These are phyloP conservation scores for Lates japonicus DNA, from an alignment of 2,797 vertebrate genomes.

Conservation along the genomic window DNA sequence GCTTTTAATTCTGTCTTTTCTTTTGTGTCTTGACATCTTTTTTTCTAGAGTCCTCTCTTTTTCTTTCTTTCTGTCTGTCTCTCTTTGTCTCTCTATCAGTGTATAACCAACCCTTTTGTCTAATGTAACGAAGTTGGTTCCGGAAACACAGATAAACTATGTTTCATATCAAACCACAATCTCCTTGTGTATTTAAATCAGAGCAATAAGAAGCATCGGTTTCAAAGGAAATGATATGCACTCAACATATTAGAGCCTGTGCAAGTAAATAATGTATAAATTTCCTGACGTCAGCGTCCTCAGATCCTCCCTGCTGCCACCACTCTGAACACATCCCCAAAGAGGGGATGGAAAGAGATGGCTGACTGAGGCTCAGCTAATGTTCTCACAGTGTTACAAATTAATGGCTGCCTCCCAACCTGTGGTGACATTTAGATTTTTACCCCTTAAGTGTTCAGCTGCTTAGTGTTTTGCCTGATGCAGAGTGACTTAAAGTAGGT, in stretches of 20 bases:
- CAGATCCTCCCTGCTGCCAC: constrained; percentile 18
- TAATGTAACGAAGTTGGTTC: background rate
- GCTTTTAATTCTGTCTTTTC: constrained; percentile 20
- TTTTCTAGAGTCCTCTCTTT: background rate
- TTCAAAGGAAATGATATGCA: constrained; percentile 9
- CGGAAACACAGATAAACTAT: background rate
- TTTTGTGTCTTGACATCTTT: constrained; percentile 35
- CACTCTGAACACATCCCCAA: constrained; percentile 9
- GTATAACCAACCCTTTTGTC: background rate
- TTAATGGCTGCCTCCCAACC: background rate
- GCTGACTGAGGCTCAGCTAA: background rate
- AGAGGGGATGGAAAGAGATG: constrained; percentile 2
- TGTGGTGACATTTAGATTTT: background rate
- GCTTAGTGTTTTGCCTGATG: background rate
- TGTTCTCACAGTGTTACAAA: background rate
- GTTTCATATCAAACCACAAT: background rate
- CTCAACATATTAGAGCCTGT: background rate
- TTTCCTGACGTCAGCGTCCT: constrained; percentile 36
- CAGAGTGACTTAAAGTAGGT: background rate
- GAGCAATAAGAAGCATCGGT: background rate
- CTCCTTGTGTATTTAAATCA: background rate
- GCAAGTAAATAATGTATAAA: constrained; percentile 55
- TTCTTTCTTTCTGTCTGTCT: background rate
- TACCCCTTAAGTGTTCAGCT: background rate
- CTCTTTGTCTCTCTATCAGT: background rate